These are phyloP conservation scores for Sebastes ruberrimus DNA, from an alignment of 2,797 vertebrate species.

Conservation along the genomic window DNA sequence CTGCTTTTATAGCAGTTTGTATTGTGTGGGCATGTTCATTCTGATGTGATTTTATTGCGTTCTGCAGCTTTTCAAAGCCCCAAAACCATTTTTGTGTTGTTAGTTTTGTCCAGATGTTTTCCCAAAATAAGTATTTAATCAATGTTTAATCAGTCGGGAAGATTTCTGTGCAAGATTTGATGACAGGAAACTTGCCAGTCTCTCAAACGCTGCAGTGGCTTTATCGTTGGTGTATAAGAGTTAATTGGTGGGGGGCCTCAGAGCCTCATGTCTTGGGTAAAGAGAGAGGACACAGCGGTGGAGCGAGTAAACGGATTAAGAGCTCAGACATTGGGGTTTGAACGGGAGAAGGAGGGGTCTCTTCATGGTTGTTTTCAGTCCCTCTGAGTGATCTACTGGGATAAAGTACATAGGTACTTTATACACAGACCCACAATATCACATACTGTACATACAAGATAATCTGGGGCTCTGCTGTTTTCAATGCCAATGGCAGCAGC, in stretches of 20 bases:
- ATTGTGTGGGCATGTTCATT: constrained; percentile 29
- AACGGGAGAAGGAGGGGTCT: constrained; percentile 29
- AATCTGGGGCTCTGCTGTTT: not conserved
- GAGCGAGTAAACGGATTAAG: constrained; percentile 68
- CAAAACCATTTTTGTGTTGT: not conserved
- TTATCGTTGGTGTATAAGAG: constrained; percentile 32
- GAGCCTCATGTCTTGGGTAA: constrained; percentile 44
- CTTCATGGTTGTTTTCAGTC: constrained; percentile 46
- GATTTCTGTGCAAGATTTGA: constrained; percentile 6
- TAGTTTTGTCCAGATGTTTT: not conserved
- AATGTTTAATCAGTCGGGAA: not conserved
- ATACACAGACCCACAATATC: constrained; percentile 5
- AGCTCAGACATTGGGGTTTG: constrained; percentile 65
- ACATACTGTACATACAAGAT: not conserved
- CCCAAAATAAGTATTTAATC: not conserved
- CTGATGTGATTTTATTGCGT: constrained; percentile 11
- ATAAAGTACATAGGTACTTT: constrained; percentile 3
- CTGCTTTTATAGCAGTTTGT: constrained; percentile 46
- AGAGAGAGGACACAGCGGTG: constrained; percentile 48
- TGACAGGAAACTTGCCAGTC: not conserved
- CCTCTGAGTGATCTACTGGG: constrained; percentile 35
- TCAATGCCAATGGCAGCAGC: not conserved
- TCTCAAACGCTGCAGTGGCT: constrained; percentile 16
- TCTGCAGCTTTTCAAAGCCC: not conserved
- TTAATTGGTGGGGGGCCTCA: constrained; percentile 35